Base-by-base conservation (phyloP, 1,140 invertebrate genomes). In the Thrips palmi region DNA sequence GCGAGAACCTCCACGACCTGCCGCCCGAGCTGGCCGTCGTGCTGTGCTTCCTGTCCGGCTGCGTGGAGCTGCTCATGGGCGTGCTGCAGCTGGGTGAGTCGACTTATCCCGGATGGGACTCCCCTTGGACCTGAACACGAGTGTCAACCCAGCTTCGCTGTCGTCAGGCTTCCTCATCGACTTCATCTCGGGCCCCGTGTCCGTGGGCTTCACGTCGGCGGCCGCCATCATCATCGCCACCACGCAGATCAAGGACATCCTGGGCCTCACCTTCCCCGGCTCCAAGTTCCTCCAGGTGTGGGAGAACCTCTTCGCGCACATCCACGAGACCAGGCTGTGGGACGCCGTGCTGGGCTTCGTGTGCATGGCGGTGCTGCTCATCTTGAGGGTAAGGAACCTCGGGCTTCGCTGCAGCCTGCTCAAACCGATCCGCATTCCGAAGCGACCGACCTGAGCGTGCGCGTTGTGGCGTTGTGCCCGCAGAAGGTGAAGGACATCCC, bases 141-240 rank as follows among this genome's bases (percentile, higher is more conserved):
- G 30, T 32, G 30, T 32, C 30, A 8, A n/a, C n/a, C n/a, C n/a
- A n/a, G n/a, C n/a, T n/a, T n/a, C n/a, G n/a, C n/a, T n/a, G n/a
- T 45, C 52, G 44, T 37, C 59, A 87, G 85, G 86, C 33, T 88
- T 89, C 54, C 58, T 92, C 41, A 78, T 89, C 42, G 82, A 88
- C 56, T 91, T 87, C 59, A 89, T 92, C 47, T 86, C 82, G 19
- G 76, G 79, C 23, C 82, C 85, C n/a, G 85, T 91, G 14, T 85
- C 85, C 11, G 78, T 79, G 39, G 83, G 82, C 1, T 92, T 91
- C 57, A 89, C 84, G 0, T 84, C 81, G 8, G 85, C 85, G 0
- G 85, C 84, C 1, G 82, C 85, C 22, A 79, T 91, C 39, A 85
- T 85, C 31, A 88, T 91, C 31, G 80, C 78, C 3, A 76, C 77